Conservation (phyloP, 2,888 invertebrate genomes). For the Drosophila borborema region DNA sequence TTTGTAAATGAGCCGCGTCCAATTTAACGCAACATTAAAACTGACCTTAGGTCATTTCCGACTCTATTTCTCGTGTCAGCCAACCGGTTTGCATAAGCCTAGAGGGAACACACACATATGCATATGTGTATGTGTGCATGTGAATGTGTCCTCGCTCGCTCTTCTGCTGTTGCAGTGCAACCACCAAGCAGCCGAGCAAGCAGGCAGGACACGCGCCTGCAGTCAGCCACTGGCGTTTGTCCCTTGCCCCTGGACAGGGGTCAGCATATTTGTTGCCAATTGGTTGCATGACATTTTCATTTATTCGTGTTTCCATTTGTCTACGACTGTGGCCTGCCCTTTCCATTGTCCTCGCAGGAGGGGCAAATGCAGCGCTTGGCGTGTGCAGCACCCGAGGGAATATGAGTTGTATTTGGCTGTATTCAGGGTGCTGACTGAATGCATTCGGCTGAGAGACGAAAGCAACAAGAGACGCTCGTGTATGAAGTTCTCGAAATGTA, state of each 20-base stretch:
- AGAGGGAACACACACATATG: slow-evolving; percentile 8
- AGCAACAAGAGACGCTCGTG: neutral
- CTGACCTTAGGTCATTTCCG: slow-evolving; percentile 73
- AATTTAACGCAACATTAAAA: slow-evolving; percentile 72
- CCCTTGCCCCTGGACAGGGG: slow-evolving; percentile 56
- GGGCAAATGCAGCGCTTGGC: slow-evolving; percentile 67
- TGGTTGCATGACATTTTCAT: slow-evolving; percentile 69
- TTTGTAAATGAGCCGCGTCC: slow-evolving; percentile 55
- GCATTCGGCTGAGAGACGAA: slow-evolving; percentile 10
- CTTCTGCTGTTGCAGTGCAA: slow-evolving; percentile 42
- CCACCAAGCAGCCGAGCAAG: slow-evolving; percentile 29
- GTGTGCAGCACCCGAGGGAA: slow-evolving; percentile 48
- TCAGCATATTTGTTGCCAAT: slow-evolving; percentile 61
- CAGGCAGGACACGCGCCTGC: slow-evolving; percentile 35
- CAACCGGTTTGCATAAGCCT: slow-evolving; percentile 57
- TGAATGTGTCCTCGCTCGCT: slow-evolving; percentile 1
- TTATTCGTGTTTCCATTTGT: slow-evolving; percentile 37
- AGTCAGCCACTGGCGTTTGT: slow-evolving; percentile 45
- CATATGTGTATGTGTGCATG: neutral
- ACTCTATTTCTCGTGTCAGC: neutral
- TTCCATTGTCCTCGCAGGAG: slow-evolving; percentile 29
- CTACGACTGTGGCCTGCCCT: slow-evolving; percentile 25
- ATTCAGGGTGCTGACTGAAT: slow-evolving; percentile 29
- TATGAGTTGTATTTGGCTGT: slow-evolving; percentile 3
- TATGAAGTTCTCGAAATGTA: neutral